These are phyloP conservation scores for Forbesichthys papilliferus DNA, from an alignment of 2,113 vertebrate species.

Conservation along the genomic window DNA sequence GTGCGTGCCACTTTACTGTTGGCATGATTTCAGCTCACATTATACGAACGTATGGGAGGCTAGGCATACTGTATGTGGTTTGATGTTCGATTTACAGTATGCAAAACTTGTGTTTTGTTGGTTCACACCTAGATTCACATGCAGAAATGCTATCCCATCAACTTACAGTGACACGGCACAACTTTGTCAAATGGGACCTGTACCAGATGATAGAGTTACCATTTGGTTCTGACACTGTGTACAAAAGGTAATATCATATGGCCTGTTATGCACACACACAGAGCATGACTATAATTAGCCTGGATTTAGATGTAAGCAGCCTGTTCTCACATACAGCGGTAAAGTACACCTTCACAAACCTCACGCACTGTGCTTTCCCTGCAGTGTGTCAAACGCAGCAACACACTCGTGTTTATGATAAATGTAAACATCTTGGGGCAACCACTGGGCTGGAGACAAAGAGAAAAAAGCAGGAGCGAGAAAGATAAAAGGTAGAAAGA, in stretches of 20 bases:
- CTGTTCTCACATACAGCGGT: background rate
- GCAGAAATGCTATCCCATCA: background rate
- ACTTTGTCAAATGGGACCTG: too few relatives aligned
- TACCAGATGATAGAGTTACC: background rate
- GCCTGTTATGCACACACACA: background rate
- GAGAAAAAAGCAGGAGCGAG: constrained; percentile 1
- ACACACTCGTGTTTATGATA: too few relatives aligned
- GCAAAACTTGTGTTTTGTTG: background rate
- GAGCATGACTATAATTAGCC: constrained; percentile 11
- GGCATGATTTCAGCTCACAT: too few relatives aligned
- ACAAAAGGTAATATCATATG: background rate
- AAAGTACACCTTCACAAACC: background rate
- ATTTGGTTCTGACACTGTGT: background rate
- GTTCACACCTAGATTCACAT: background rate
- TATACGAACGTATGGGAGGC: too few relatives aligned
- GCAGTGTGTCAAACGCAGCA: too few relatives aligned
- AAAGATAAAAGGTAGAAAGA: constrained; percentile 20
- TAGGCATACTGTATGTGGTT: background rate
- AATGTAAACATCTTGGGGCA: background rate
- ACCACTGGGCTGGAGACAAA: background rate
- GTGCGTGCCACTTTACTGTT: too few relatives aligned
- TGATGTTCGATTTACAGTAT: background rate
- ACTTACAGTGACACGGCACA: too few relatives aligned
- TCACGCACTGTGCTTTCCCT: too few relatives aligned
- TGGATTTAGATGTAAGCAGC: background rate